Percentiles rank a stretch among this genome's conserved stretches.
Evolutionary conservation across 1,140 invertebrate species (phyloP).

Genomic region (Calosoma granatense): DNA sequence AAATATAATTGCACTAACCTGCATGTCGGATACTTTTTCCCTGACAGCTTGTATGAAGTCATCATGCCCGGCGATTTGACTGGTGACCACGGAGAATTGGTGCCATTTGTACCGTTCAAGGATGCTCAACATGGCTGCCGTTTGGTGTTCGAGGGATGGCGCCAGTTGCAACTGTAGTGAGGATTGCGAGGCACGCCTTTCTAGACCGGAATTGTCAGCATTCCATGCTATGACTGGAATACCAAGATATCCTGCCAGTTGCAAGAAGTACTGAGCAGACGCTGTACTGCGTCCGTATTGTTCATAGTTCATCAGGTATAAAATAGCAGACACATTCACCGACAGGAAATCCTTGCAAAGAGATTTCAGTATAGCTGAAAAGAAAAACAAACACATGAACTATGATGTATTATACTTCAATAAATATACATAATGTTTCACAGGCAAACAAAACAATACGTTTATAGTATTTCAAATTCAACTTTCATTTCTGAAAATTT

Average conservation of each 20-base stretch:
- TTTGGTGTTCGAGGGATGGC: conserved; percentile 88
- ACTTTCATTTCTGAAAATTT: no score
- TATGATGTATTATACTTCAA: conserved; percentile 10
- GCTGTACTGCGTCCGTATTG: conserved; percentile 78
- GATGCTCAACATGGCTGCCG: conserved; percentile 86
- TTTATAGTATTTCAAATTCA: no score
- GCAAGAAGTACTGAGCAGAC: conserved; percentile 86
- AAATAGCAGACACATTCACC: conserved; percentile 80
- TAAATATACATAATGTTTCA: no score
- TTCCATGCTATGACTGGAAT: conserved; percentile 92
- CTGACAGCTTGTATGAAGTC: conserved; percentile 89
- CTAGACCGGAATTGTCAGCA: conserved; percentile 71
- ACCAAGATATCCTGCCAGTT: conserved; percentile 60
- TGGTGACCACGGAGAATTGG: conserved; percentile 88
- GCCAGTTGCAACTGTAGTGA: conserved; percentile 82
- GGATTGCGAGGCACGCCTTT: conserved; percentile 68
- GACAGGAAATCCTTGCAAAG: conserved; percentile 81
- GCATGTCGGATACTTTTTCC: conserved; percentile 71
- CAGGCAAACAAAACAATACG: no score
- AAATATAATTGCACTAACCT: no score
- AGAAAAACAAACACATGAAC: conserved; percentile 18
- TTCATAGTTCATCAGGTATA: conserved; percentile 91
- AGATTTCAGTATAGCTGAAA: conserved; percentile 72
- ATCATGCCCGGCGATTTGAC: conserved; percentile 84
- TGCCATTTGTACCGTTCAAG: conserved; percentile 93